Evolutionary conservation across 2,113 vertebrate species (phyloP).

Genomic region (Ctenodactylus gundi): DNA sequence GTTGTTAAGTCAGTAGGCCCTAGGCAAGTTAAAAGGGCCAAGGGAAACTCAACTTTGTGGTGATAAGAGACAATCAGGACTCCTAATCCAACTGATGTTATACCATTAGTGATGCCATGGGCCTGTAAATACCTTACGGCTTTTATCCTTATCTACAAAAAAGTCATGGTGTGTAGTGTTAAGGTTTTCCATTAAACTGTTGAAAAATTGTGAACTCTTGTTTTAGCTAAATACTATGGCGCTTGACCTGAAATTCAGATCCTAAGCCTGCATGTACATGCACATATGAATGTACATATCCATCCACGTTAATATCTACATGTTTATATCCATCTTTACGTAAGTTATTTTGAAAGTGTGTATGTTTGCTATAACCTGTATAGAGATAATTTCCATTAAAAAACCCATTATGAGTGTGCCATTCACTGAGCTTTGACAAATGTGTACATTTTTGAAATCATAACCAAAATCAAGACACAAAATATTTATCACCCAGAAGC

Average conservation of each 20-base stretch:
- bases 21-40: not conserved
- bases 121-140: not conserved
- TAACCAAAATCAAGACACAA: not conserved
- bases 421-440: not conserved
- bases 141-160: not conserved
- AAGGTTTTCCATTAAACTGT: not conserved
- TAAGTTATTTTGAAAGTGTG: not conserved
- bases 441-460: not conserved
- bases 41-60: not conserved
- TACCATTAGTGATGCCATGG: not conserved
- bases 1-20: not conserved
- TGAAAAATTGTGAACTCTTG: not conserved
- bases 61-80: not conserved
- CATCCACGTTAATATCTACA: not conserved
- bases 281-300: not conserved
- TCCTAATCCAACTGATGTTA: not conserved
- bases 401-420: not conserved
- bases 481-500: not conserved
- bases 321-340: too few species aligned
- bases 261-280: not conserved
- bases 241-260: not conserved
- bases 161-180: not conserved
- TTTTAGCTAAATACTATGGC: not conserved
- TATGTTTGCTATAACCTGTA: not conserved
- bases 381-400: not conserved